phyloP scores from a whole-genome alignment of 2,888 invertebrate species.

The Nomada lathburiana region DNA sequence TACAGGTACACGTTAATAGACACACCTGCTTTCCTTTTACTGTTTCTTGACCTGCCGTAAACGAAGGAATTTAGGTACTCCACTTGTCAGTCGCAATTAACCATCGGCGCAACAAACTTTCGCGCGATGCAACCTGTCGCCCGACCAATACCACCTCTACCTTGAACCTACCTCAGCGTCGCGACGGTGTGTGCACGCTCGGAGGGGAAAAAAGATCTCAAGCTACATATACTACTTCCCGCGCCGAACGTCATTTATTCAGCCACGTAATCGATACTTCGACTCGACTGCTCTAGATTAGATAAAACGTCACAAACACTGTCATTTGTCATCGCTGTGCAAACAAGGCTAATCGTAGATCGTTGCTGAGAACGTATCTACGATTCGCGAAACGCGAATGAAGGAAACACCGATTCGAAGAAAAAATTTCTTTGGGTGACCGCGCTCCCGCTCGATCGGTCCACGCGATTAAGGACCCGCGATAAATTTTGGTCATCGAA shows the following conservation, averaged over 20 bases:
- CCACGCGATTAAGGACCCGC: not conserved
- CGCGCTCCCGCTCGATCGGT: not conserved
- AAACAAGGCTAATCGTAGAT: slow-evolving; percentile 9
- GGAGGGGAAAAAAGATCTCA: not conserved
- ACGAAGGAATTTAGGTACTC: slow-evolving; percentile 70
- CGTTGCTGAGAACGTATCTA: not conserved
- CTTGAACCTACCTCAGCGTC: not conserved
- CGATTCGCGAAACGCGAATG: not conserved
- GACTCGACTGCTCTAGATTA: slow-evolving; percentile 33
- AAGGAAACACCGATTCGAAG: not conserved
- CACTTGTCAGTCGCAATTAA: slow-evolving; percentile 58
- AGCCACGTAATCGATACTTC: slow-evolving; percentile 1
- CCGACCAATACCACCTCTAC: not conserved
- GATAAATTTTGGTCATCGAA: slow-evolving; percentile 9
- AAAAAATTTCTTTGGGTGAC: not conserved
- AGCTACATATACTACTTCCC: no score
- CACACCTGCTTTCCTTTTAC: slow-evolving; percentile 72
- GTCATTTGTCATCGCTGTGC: slow-evolving; percentile 10
- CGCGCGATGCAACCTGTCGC: not conserved
- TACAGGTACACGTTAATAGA: slow-evolving; percentile 49
- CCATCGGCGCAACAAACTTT: slow-evolving; percentile 45
- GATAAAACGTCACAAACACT: slow-evolving; percentile 32
- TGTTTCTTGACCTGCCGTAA: slow-evolving; percentile 73
- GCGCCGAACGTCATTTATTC: no score
- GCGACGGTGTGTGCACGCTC: not conserved